Evolutionary conservation across 1,140 invertebrate species (phyloP).

Genomic region (Capitella teleta): DNA sequence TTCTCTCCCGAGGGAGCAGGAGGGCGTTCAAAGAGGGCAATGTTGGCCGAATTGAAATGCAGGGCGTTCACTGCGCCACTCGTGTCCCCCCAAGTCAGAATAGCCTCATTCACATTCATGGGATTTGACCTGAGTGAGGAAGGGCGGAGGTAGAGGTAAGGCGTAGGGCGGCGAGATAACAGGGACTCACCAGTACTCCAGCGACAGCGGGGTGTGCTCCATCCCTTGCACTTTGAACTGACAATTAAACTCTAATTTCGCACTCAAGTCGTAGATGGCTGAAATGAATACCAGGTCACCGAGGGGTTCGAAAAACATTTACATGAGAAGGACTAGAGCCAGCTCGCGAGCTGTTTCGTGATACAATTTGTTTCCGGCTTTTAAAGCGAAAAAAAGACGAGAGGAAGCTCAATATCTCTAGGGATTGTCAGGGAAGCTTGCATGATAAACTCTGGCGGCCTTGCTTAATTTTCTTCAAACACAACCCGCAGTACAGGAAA

Average conservation of each 20-base stretch:
- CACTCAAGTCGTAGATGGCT: constrained; percentile 41
- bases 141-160: no score
- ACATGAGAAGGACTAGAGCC: no score
- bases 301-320: no score
- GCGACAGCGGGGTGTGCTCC: constrained; percentile 31
- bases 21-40: constrained; percentile 39
- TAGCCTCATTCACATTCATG: constrained; percentile 37
- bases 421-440: no score
- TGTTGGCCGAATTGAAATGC: constrained; percentile 36
- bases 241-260: constrained; percentile 39
- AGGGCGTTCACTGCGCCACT: constrained; percentile 34
- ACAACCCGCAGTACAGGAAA: no score
- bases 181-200: constrained; percentile 39
- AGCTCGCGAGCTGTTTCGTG: no score
- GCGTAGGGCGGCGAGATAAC: not conserved
- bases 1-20: constrained; percentile 36
- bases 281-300: constrained; percentile 22
- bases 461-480: no score
- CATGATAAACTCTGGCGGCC: no score
- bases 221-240: constrained; percentile 38
- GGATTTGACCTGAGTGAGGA: constrained; percentile 39
- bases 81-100: constrained; percentile 39
- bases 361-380: no score
- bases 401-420: no score
- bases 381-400: no score